Percentiles rank a stretch among this genome's conserved stretches.
Conservation (phyloP, 1,140 invertebrate species). For the Drosophila oshimai region DNA sequence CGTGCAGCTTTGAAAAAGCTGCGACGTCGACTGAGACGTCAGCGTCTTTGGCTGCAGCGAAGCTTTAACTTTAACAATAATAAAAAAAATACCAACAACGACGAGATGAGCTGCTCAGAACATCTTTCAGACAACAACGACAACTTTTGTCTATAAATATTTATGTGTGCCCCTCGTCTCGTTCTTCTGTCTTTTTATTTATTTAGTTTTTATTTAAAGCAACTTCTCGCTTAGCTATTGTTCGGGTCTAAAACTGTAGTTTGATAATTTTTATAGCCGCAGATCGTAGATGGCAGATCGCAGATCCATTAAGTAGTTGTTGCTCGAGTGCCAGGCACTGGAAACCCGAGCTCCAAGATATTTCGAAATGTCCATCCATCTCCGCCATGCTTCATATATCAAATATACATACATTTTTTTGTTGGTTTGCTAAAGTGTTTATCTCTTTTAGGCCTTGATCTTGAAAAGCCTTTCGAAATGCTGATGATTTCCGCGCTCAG, state of each 20-base stretch:
- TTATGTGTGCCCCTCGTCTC: slow-evolving; percentile 42
- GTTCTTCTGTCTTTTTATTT: slow-evolving; percentile 54
- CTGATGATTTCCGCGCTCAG: slow-evolving; percentile 55
- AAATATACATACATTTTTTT: no score
- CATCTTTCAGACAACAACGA: slow-evolving; percentile 66
- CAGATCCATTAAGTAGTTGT: slow-evolving; percentile 42
- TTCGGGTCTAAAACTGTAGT: slow-evolving; percentile 55
- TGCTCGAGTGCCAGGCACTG: slow-evolving; percentile 64
- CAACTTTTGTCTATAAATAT: slow-evolving; percentile 71
- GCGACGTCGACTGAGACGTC: slow-evolving; percentile 7
- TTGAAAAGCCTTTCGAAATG: slow-evolving; percentile 80
- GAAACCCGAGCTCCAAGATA: slow-evolving; percentile 33
- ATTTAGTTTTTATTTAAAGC: slow-evolving; percentile 72
- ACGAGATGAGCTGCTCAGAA: slow-evolving; percentile 49
- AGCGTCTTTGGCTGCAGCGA: slow-evolving; percentile 19
- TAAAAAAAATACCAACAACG: not conserved
- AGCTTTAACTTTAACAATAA: slow-evolving; percentile 7
- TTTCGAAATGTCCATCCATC: slow-evolving; percentile 65
- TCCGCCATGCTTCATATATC: slow-evolving; percentile 68
- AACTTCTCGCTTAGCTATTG: slow-evolving; percentile 35
- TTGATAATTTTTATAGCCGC: slow-evolving; percentile 62
- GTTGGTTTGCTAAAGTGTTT: slow-evolving; percentile 34
- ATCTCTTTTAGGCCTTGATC: slow-evolving; percentile 63
- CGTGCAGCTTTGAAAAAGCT: slow-evolving; percentile 46
- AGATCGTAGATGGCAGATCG: no score